Conservation (phyloP, 2,113 vertebrate genomes). For the Bubalus kerabau region DNA sequence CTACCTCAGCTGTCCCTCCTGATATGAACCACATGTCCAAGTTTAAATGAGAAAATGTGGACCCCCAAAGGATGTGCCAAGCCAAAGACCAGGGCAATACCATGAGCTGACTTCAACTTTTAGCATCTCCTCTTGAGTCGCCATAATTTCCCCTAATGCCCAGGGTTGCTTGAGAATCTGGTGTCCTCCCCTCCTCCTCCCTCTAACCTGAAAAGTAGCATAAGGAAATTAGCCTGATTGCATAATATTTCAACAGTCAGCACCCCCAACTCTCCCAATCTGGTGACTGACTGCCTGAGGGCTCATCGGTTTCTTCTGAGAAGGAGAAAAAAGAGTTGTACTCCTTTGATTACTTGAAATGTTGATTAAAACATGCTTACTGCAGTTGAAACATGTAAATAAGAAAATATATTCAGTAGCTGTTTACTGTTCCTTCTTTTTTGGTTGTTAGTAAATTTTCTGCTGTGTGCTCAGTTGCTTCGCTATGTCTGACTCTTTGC, state of each 20-base stretch:
- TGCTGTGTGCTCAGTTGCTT: neutral
- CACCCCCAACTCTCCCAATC: neutral
- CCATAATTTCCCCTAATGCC: neutral
- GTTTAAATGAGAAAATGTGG: neutral
- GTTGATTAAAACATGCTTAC: neutral
- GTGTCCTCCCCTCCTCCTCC: neutral
- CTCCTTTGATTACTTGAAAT: neutral
- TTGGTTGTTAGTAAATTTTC: neutral
- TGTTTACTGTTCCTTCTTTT: neutral
- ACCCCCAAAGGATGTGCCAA: neutral
- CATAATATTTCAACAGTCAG: neutral
- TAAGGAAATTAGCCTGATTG: neutral
- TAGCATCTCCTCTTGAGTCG: neutral
- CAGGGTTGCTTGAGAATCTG: neutral
- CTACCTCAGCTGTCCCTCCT: neutral
- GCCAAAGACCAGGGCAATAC: neutral
- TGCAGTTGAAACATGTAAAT: neutral
- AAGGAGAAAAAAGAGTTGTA: neutral
- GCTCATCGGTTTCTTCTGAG: neutral
- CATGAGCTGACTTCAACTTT: neutral
- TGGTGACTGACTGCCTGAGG: neutral
- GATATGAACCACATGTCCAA: neutral
- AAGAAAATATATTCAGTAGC: neutral
- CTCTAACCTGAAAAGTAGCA: neutral
- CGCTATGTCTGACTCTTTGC: neutral